Evolutionary conservation across 1,140 invertebrate species (phyloP).

Genomic region (Lasaia peninsularis): DNA sequence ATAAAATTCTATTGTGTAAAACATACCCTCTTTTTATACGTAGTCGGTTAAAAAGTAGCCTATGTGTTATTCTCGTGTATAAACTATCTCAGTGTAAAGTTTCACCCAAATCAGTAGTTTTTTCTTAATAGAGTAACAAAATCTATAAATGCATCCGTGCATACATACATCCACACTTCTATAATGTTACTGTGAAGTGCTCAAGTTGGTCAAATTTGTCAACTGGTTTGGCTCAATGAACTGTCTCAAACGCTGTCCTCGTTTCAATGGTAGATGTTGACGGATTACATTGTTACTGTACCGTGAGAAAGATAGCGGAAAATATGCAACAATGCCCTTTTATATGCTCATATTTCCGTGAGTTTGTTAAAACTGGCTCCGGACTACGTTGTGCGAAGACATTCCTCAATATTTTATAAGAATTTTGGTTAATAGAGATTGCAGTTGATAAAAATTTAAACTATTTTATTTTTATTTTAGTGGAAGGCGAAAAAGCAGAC

Average conservation of each 20-base stretch:
- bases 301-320: slow-evolving; percentile 51
- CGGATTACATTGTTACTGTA: slow-evolving; percentile 27
- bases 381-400: slow-evolving; percentile 17
- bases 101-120: no score
- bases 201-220: not conserved
- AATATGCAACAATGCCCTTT: slow-evolving; percentile 62
- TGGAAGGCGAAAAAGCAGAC: no score
- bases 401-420: not conserved
- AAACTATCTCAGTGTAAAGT: no score
- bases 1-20: no score
- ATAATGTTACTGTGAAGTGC: no score
- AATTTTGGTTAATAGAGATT: not conserved
- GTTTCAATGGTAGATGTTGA: not conserved
- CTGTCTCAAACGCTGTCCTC: not conserved
- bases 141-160: no score
- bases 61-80: no score
- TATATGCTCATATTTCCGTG: slow-evolving; percentile 38
- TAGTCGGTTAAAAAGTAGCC: no score
- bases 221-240: not conserved
- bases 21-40: no score
- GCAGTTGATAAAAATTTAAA: not conserved
- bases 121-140: no score
- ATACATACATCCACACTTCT: no score
- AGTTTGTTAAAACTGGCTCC: slow-evolving; percentile 27
- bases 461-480: no score